These are phyloP conservation scores for Leptopilina myrica DNA, from an alignment of 2,888 invertebrate species.

Conservation along the genomic window DNA sequence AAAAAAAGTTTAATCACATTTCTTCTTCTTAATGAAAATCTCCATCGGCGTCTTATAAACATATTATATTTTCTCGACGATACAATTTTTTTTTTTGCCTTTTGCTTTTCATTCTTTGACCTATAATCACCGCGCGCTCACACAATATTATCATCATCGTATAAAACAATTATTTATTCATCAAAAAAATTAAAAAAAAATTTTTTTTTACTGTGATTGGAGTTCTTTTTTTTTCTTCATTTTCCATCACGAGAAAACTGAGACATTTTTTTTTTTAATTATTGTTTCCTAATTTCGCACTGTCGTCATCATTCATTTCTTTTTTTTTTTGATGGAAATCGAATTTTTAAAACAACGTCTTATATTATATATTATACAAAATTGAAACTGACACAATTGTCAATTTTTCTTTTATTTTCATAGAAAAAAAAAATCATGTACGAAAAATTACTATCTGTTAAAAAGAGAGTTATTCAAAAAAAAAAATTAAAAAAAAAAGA, in stretches of 20 bases:
- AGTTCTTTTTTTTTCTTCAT: neutral
- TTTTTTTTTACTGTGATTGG: slow-evolving; percentile 14
- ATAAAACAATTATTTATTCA: slow-evolving; percentile 7
- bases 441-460: too few relatives aligned
- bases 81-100: slow-evolving; percentile 25
- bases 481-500: too few relatives aligned
- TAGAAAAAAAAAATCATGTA: too few relatives aligned
- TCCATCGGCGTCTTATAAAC: slow-evolving; percentile 34
- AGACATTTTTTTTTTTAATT: neutral
- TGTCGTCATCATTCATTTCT: neutral
- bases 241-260: neutral
- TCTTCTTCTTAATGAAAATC: slow-evolving; percentile 32
- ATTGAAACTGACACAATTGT: too few relatives aligned
- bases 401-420: too few relatives aligned
- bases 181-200: neutral
- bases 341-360: too few relatives aligned
- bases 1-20: slow-evolving; percentile 33
- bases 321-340: too few relatives aligned
- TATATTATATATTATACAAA: too few relatives aligned
- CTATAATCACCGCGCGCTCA: neutral
- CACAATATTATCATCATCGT: neutral
- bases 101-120: neutral
- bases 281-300: neutral
- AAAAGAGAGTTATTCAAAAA: too few relatives aligned
- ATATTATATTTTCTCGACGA: slow-evolving; percentile 19